These are phyloP conservation scores for Pitangus sulphuratus DNA, from an alignment of 2,797 vertebrate species.

Conservation along the genomic window DNA sequence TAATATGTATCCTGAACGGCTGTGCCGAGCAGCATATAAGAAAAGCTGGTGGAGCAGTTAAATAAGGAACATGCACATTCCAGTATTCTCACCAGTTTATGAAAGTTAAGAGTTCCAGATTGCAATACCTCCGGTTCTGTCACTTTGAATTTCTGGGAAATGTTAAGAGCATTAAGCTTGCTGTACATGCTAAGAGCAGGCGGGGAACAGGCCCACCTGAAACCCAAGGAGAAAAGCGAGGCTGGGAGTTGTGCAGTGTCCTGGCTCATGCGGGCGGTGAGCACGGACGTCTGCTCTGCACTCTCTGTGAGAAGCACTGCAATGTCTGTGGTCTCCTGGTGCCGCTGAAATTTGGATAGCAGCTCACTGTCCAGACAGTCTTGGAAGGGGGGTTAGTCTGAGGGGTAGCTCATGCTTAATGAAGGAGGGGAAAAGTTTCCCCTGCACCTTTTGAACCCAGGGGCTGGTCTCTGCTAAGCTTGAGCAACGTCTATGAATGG, in stretches of 20 bases:
- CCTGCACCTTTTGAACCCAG: neutral
- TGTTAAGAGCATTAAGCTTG: conserved; percentile 70
- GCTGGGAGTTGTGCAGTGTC: neutral
- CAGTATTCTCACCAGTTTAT: conserved; percentile 76
- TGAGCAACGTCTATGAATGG: neutral
- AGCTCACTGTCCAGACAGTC: neutral
- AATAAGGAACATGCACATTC: conserved; percentile 75
- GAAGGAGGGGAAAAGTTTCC: neutral
- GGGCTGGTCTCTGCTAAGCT: neutral
- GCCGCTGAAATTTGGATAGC: neutral
- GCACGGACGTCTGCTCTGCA: neutral
- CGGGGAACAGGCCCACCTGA: conserved; percentile 52
- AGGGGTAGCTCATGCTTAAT: fast-evolving
- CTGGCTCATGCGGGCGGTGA: fast-evolving
- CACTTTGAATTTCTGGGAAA: conserved; percentile 80
- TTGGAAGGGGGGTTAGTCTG: neutral
- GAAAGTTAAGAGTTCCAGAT: conserved; percentile 78
- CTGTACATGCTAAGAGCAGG: neutral
- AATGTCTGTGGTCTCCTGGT: neutral
- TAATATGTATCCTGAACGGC: conserved; percentile 74
- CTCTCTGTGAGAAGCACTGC: neutral
- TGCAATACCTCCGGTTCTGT: conserved; percentile 76
- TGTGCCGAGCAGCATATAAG: conserved; percentile 57
- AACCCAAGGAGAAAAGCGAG: neutral
- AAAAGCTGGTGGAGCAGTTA: conserved; percentile 77